phyloP scores from a whole-genome alignment of 2,888 invertebrate species.

The Acleris literana region DNA sequence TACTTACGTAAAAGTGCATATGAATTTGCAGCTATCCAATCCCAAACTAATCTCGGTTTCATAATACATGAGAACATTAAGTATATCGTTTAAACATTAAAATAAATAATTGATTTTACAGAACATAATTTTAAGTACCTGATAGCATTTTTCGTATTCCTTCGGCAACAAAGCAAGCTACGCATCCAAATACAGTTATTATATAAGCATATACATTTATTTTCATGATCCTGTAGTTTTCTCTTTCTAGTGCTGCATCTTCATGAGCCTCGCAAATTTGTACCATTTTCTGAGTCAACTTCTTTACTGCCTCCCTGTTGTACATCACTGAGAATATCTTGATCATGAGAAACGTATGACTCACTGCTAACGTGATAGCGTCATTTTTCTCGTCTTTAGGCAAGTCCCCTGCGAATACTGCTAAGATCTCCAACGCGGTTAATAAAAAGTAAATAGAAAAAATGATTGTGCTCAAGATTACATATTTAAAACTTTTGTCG shows the following conservation, averaged over 20 bases:
- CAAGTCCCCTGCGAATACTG: constrained; percentile 61
- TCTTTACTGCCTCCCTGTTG: constrained; percentile 59
- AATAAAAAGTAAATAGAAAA: constrained; percentile 59
- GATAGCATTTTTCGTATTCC: constrained; percentile 60
- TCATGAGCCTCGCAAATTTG: constrained; percentile 62
- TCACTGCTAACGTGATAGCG: constrained; percentile 64
- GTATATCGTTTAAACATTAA: no score
- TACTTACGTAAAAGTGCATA: no score
- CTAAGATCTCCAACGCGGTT: constrained; percentile 71
- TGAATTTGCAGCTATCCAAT: no score
- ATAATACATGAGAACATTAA: no score
- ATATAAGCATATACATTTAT: constrained; percentile 63
- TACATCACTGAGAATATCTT: constrained; percentile 62
- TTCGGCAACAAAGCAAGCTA: constrained; percentile 63
- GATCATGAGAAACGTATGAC: constrained; percentile 68
- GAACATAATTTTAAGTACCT: constrained; percentile 9
- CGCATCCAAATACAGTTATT: constrained; percentile 57
- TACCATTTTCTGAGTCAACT: constrained; percentile 61
- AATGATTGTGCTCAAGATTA: constrained; percentile 49
- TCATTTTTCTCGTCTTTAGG: constrained; percentile 72
- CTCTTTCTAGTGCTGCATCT: constrained; percentile 52
- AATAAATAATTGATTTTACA: no score
- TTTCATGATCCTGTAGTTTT: constrained; percentile 65
- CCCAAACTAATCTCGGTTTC: no score
- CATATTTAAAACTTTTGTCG: constrained; percentile 59